Base-by-base conservation (phyloP, 2,113 vertebrate species). In the Gavia stellata region DNA sequence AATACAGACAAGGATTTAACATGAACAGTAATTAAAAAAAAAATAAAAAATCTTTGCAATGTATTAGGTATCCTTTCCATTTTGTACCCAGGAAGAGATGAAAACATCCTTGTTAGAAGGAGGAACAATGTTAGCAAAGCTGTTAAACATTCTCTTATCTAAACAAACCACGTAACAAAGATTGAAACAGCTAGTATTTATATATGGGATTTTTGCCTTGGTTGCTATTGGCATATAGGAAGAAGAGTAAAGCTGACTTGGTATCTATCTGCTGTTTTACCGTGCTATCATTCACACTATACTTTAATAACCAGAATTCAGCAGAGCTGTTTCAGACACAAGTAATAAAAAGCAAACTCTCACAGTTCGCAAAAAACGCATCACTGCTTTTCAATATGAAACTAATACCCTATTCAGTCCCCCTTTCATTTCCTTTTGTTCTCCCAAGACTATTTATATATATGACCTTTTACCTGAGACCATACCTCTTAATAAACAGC, bases 381-480 rank as follows among this genome's bases (percentile, higher is more conserved):
- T 85, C 77, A 63, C 44, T 75, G 62, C 50, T 84, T 83, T 85
- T 94, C 86, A 78, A 40, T 89, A 75, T 17, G 29, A 68, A 92
- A 53, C 53, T 59, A 94, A 91, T 50, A 91, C 28, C 33, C 50
- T 59, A 26, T 55, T 62, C 56, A 55, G 56, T 24, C 93, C 67
- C 70, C 61, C 52, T 77, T 85, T 83, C 38, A 87, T 94, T 95
- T 95, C 83, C 74, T 92, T 97, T 93, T 87, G 86, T 92, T 87
- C 67, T 85, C 78, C 34, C 36, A 68, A 75, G 70, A 65, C 74
- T 95, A 93, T 92, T 94, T 94, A 45, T 92, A 85, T 53, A 80
- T 42, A 65, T 72, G 65, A 96, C 88, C 94, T 97, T 92, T 81
- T 86, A 97, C 88, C 77, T 73, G 86, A 91, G 94, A 94, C 38